phyloP scores from a whole-genome alignment of 2,888 invertebrate genomes.

The Scaptomyza cyrtandrae region DNA sequence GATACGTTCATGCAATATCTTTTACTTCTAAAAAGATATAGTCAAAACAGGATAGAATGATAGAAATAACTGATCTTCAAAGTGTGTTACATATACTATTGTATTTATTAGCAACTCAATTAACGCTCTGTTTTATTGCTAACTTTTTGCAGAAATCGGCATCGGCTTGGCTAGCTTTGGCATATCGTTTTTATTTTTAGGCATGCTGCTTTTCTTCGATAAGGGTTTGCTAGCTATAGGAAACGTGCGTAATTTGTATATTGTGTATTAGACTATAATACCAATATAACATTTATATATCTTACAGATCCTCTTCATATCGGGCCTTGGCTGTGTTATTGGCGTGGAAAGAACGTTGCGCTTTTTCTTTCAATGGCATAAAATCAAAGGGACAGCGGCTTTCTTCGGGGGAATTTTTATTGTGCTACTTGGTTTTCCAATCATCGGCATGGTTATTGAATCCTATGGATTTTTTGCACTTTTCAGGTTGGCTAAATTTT shows the following conservation, averaged over 20 bases:
- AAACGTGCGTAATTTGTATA: conserved; percentile 91
- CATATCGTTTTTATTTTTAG: conserved; percentile 96
- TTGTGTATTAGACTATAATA: conserved; percentile 1
- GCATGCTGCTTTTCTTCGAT: conserved; percentile 96
- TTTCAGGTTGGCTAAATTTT: conserved; percentile 88
- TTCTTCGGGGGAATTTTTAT: conserved; percentile 97
- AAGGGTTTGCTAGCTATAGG: conserved; percentile 99
- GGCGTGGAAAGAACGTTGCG: conserved; percentile 97
- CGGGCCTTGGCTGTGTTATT: conserved; percentile 97
- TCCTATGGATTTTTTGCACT: conserved; percentile 96
- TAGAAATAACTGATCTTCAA: conserved; percentile 93
- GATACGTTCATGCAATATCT: conserved; percentile 46
- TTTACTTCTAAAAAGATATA: conserved; percentile 46
- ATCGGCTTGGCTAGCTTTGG: conserved; percentile 98
- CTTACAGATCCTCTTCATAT: conserved; percentile 95
- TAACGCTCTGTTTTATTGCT: conserved; percentile 20
- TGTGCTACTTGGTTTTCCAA: conserved; percentile 97
- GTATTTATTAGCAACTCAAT: conserved; percentile 7
- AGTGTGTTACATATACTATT: conserved; percentile 87
- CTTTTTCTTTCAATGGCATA: conserved; percentile 99
- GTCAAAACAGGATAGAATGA: conserved; percentile 86
- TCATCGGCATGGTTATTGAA: conserved; percentile 98
- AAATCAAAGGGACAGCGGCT: conserved; percentile 94
- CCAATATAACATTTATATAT: conserved; percentile 5
- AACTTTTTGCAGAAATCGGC: conserved; percentile 92